Base-by-base conservation (phyloP, 2,888 invertebrate genomes). In the Megastigmus dorsalis region DNA sequence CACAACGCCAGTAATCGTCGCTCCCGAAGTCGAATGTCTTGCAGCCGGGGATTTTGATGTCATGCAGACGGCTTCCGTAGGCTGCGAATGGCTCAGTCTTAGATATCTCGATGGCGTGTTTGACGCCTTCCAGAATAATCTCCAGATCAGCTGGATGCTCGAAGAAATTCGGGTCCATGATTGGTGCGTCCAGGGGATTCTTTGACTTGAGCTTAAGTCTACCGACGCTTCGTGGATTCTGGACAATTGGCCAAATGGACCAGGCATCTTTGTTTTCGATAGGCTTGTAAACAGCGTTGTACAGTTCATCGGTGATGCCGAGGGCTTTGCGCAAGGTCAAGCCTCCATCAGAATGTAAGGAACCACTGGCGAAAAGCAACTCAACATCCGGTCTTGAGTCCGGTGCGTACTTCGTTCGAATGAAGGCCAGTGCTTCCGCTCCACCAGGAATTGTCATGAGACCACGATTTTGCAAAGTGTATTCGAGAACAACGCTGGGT, bases 81-180 rank as follows among this genome's bases (percentile, higher is more conserved):
- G 85, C 88, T 77, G 88, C 88, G 77, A 92, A 90, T 0, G 90
- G 84, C 4, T 88, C 85, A 0, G 89, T 89, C 74, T 86, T 82
- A 4, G 89, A 88, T 33, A 92, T 84, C 33, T 88, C 88, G 52
- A 92, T 89, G 0, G 89, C 89, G 80, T 89, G 91, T 78, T 93
- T 92, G 48, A 93, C 77, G 1, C 89, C 90, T 62, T 88, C 89
- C 10, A 90, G 68, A 23, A 88, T 79, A n/a, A 86, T 84, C 54
- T 87, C 87, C 1, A 88, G 10, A 60, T 88, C 88, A 0, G 82
- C 89, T 3, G 90, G 90, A 82, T 94, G 91, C 0, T 92, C 90
- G 83, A 96, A 91, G 86, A 97, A 98, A 84, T 94, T 95, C 0
- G 95, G 94, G 79, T 95, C 91, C 65, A 96, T 90, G n/a, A 91